A percentile compares a stretch with the other conserved stretches of the same genome.
phyloP scores from a whole-genome alignment of 2,888 invertebrate genomes.

The Eumerus sabulonum region DNA sequence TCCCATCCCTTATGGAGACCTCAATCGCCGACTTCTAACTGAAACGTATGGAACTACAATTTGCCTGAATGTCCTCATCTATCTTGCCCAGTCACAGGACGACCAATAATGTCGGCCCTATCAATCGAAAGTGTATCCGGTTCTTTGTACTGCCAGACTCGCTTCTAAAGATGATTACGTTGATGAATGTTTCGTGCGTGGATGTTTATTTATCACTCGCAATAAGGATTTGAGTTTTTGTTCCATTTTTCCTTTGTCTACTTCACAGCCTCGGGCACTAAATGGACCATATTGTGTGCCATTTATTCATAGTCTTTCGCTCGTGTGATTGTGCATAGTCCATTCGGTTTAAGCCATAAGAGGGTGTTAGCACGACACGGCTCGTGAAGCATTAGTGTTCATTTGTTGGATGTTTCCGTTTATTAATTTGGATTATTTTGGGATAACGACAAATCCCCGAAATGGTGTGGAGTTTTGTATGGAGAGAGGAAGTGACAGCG shows the following conservation, averaged over 20 bases:
- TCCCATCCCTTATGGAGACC: background rate
- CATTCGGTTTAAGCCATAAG: background rate
- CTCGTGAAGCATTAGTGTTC: conserved; percentile 51
- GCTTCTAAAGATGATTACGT: conserved; percentile 59
- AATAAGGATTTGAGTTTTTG: background rate
- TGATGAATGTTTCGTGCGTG: conserved; percentile 59
- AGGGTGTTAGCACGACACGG: conserved; percentile 15
- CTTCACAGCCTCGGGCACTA: too few species aligned
- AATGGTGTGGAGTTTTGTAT: conserved; percentile 16
- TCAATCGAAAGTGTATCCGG: conserved; percentile 49
- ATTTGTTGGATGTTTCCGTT: conserved; percentile 63
- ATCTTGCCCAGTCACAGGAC: background rate
- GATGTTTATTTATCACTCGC: conserved; percentile 62
- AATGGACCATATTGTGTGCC: too few species aligned
- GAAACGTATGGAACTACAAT: conserved; percentile 10
- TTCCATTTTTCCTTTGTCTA: conserved; percentile 4
- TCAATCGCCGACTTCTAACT: conserved; percentile 37
- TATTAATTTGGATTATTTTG: conserved; percentile 65
- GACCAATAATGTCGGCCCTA: conserved; percentile 13
- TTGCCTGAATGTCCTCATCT: background rate
- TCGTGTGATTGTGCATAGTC: background rate
- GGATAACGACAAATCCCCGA: conserved; percentile 51
- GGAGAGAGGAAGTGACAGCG: conserved; percentile 1
- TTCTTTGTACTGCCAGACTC: conserved; percentile 14
- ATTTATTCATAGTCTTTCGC: too few species aligned